Base-by-base conservation (phyloP, 1,140 invertebrate species). In the Nomia melanderi region DNA sequence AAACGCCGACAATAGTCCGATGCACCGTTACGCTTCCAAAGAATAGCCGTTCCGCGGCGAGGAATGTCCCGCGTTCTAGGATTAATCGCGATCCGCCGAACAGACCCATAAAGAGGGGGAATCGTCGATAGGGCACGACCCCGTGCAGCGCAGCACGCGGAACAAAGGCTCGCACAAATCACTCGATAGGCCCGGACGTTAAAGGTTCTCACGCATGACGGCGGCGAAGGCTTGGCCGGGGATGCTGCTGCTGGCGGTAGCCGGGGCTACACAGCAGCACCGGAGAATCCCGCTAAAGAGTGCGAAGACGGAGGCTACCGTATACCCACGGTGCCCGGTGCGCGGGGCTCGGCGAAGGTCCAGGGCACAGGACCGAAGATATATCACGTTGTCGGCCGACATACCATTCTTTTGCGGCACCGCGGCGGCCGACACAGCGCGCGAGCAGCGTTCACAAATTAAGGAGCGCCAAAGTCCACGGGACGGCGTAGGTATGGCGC, bases 391-490 rank as follows among this genome's bases (percentile, higher is more conserved):
- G 90, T 91, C 88, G 85, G 84, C 81, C 87, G 87, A 89, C 90
- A 91, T 91, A 90, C 87, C 90, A 89, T 86, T 88, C 88, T 90
- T 91, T 89, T 85, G 86, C 87, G 87, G 87, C 85, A 44, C 50
- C 54, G 73, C 67, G 54, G 25, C 81, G 67, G 79, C 83, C 85
- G 88, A 89, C 87, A 88, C 84, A 59, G 62, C 41, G 65, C 78
- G 86, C 83, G 84, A 67, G 67, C 78, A 72, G 71, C 82, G 54
- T 84, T 85, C 83, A 85, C 90, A 92, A 92, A 92, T 92, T 91
- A 92, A 92, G 90, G 90, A 92, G 90, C 85, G 87, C 88, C 89
- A 90, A 92, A 91, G 90, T 91, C 89, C 85, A 82, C 83, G 86
- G 85, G 84, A 82, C 56, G 67, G 77, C 79, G 81, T 84, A 88